A percentile compares a stretch with the other conserved stretches of the same genome.
These are phyloP conservation scores for Yponomeuta plumbellus DNA, from an alignment of 2,888 invertebrate species.

Conservation along the genomic window DNA sequence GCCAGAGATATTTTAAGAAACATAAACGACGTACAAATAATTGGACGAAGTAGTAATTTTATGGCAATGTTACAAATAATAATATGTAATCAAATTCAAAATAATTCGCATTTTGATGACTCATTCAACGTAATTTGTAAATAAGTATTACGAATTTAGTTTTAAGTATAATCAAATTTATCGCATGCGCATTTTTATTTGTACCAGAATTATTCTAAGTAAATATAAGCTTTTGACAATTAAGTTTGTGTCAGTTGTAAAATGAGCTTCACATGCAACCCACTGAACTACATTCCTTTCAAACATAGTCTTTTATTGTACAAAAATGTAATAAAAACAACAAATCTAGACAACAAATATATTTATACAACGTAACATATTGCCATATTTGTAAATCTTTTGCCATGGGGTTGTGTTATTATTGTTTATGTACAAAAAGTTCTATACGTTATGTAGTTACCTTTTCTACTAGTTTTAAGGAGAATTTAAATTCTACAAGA, in stretches of 20 bases:
- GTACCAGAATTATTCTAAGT: not conserved
- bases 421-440: slow-evolving; percentile 56
- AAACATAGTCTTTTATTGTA: slow-evolving; percentile 4
- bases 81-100: slow-evolving; percentile 1
- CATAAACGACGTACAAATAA: not conserved
- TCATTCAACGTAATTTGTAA: not conserved
- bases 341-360: slow-evolving; percentile 3
- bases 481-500: slow-evolving; percentile 63
- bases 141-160: not conserved
- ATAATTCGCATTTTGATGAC: not conserved
- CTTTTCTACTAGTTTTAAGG: slow-evolving; percentile 54
- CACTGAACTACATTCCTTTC: slow-evolving; percentile 12
- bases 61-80: not conserved
- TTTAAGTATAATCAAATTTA: not conserved
- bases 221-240: not conserved
- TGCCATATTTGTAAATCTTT: slow-evolving; percentile 54
- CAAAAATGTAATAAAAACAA: slow-evolving; percentile 6
- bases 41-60: slow-evolving; percentile 6
- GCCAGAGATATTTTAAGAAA: not conserved
- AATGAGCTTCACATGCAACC: slow-evolving; percentile 1
- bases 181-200: not conserved
- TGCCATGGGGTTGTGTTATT: slow-evolving; percentile 71
- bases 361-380: slow-evolving; percentile 28
- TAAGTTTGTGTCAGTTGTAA: not conserved
- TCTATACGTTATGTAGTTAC: slow-evolving; percentile 51